Evolutionary conservation across 2,888 invertebrate species (phyloP), one percentile per base, ranked within the genome.

Genomic region (Phymatocera aterrima): DNA sequence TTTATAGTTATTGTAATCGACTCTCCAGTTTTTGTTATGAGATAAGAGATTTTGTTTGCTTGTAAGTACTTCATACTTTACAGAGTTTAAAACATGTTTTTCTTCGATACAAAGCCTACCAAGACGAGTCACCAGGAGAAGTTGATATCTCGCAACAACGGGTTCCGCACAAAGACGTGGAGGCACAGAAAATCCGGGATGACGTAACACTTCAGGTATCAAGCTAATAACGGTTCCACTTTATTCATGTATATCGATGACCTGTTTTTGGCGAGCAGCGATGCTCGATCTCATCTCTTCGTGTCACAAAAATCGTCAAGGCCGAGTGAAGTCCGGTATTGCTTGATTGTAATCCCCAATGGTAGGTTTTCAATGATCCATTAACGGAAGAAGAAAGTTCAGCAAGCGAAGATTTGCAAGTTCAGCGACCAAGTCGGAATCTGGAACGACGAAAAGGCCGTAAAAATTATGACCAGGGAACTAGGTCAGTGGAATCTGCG

Each of bases 121-220:
- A 89, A 77, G 84, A 88, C 10, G 87, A 87, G 74, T 81, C 84
- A 6, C 82, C 85, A 0, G 80, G 79, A 15, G 77, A 80, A 78
- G 24, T 74, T 18, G 80, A 84, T 18, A 2, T 77, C n/a, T 79
- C 78, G 24, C 79, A 80, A 24, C 60, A 78, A 46, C 82, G 78
- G 77, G 4, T 78, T 37, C 81, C 83, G 5, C 86, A 86, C 74
- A 87, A 80, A 83, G 90, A 90, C 54, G 64, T 90, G 40, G 90
- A 90, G 79, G 88, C 88, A 2, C 89, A 89, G 68, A 86, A 81
- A 78, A 78, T 85, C 18, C 82, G 86, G 31, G 89, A 90, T 80
- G 90, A 90, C 64, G 90, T 88, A 0, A 88, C 89, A 3, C 88
- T 88, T 65, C 89, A 89, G 82, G 89, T 89, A 81, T 72, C 18